Percentiles rank a stretch among this genome's conserved stretches.
These are phyloP conservation scores for Oreortyx pictus DNA, from an alignment of 2,797 vertebrate species.

Conservation along the genomic window DNA sequence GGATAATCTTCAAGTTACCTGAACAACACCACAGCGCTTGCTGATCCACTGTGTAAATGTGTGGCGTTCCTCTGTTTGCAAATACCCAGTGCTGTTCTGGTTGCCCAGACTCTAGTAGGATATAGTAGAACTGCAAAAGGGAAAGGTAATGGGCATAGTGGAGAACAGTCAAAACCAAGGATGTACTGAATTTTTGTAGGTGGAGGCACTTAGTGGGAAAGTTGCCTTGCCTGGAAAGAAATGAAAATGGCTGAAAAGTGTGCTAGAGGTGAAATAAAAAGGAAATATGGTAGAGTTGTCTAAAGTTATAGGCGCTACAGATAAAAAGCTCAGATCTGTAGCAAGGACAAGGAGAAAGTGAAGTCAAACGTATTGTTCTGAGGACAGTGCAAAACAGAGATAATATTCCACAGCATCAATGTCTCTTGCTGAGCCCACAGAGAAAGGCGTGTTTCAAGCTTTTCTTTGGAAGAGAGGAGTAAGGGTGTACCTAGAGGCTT, in stretches of 20 bases:
- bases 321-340: not conserved
- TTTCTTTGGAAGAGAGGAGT: not conserved
- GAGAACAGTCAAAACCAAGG: not conserved
- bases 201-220: not conserved
- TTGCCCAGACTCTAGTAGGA: not conserved
- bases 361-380: not conserved
- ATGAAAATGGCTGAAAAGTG: not conserved
- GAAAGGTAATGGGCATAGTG: not conserved
- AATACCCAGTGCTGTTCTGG: not conserved
- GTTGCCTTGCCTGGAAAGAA: not conserved
- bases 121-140: not conserved
- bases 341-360: not conserved
- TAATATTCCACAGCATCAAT: not conserved
- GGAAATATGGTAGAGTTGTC: not conserved
- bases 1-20: not conserved
- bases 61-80: accelerated
- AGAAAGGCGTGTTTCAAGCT: not conserved
- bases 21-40: not conserved
- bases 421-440: not conserved
- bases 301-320: not conserved
- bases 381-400: not conserved
- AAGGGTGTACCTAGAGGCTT: not conserved
- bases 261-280: not conserved
- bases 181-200: not conserved
- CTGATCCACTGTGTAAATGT: not conserved